Conservation (phyloP, 2,888 invertebrate genomes). For the Hirtodrosophila trivittata region DNA sequence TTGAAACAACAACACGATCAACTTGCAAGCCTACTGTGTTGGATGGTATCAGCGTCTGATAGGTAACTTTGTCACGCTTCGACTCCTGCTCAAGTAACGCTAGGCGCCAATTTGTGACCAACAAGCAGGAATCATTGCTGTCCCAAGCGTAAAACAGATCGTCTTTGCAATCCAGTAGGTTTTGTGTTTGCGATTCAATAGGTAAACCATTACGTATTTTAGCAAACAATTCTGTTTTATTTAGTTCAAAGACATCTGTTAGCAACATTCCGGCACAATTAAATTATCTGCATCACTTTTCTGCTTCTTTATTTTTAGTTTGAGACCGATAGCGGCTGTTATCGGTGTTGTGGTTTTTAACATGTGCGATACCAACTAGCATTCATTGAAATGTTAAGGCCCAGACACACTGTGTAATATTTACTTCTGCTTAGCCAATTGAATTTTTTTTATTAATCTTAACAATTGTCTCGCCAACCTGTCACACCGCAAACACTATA, state of each 20-base stretch:
- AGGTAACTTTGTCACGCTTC: slow-evolving; percentile 58
- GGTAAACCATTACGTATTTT: slow-evolving; percentile 85
- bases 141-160: slow-evolving; percentile 88
- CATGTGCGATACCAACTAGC: neutral
- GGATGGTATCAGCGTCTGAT: slow-evolving; percentile 87
- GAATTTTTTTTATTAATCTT: no score
- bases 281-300: neutral
- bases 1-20: slow-evolving; percentile 87
- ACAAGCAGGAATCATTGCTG: slow-evolving; percentile 85
- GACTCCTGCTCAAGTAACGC: slow-evolving; percentile 74
- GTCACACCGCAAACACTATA: no score
- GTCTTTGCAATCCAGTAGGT: slow-evolving; percentile 86
- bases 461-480: no score
- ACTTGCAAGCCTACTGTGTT: slow-evolving; percentile 88
- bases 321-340: neutral
- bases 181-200: slow-evolving; percentile 85
- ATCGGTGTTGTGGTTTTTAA: neutral
- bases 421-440: no score
- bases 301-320: neutral
- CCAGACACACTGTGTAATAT: no score
- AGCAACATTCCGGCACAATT: slow-evolving; percentile 73
- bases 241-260: slow-evolving; percentile 86
- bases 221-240: slow-evolving; percentile 85
- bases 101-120: slow-evolving; percentile 85
- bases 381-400: no score